Base-by-base conservation (phyloP, 1,140 invertebrate species). In the Planococcus citri region DNA sequence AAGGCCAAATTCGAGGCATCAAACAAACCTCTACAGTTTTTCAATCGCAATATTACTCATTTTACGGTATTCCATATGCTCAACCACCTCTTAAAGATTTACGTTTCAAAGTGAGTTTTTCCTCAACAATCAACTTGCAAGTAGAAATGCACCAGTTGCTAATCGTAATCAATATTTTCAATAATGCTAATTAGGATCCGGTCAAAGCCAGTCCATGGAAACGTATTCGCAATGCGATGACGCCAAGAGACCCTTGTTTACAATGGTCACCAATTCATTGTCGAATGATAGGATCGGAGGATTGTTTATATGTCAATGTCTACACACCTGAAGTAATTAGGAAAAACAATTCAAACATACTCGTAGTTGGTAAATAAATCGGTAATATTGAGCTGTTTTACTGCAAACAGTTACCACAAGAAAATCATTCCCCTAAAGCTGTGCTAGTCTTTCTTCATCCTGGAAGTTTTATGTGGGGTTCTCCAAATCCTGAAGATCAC, bases 1-100 rank as follows among this genome's bases (percentile, higher is more conserved):
- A 57, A 33, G 72, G 72, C 2, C 25, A 33, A 27, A 21, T 72
- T 27, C 69, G 67, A 70, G 72, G 72, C 33, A 51, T 51, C 0
- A 9, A 67, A 8, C 51, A 60, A 21, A 70, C 70, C 22, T 69
- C 69, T 33, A 37, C 8, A 9, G 24, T 70, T 29, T 70, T 64
- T 22, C 60, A 60, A n/a, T 69, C 67, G 33, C 3, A 57, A 10
- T 71, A 68, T 29, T 70, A 70, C 68, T 41, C 68, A 21, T 75
- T 74, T 68, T 58, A 58, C 33, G 73, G 73, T 27, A 70, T 75
- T 38, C 74, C 74, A 12, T 75, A 74, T 67, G 74, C 73, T 41
- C 29, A 70, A 27, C 71, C 74, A 14, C 74, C 74, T 14, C 68
- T 73, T 27, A 70, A 73, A 0, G 17, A 68, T 0, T 64, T 75